phyloP scores from a whole-genome alignment of 2,113 vertebrate species.

The Neodon shergylaensis region DNA sequence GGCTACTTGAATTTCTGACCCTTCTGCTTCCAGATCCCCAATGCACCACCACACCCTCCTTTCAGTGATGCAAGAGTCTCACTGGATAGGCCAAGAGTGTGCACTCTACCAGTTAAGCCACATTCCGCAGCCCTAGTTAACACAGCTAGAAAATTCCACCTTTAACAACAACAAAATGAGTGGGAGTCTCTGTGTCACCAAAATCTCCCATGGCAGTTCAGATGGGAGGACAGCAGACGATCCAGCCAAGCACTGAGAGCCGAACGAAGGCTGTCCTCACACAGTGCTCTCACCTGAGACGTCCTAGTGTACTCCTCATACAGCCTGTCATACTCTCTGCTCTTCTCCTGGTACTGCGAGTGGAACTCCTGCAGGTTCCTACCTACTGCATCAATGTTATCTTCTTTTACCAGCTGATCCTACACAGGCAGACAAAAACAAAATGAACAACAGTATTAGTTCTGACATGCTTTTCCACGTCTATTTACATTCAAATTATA shows the following conservation, averaged over 20 bases:
- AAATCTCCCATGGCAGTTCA: slow-evolving; percentile 52
- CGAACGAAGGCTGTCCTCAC: neutral
- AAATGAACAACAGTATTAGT: slow-evolving; percentile 66
- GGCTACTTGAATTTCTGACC: neutral
- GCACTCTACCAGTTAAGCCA: neutral
- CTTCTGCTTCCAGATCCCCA: neutral
- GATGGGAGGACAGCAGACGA: slow-evolving; percentile 29
- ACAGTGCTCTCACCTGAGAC: slow-evolving; percentile 89
- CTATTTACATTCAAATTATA: slow-evolving; percentile 50
- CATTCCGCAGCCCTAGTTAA: neutral
- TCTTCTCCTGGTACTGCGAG: slow-evolving; percentile 95
- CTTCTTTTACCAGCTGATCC: slow-evolving; percentile 93
- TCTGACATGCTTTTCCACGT: slow-evolving; percentile 40
- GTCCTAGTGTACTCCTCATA: slow-evolving; percentile 96
- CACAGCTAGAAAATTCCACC: slow-evolving; percentile 42
- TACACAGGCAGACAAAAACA: slow-evolving; percentile 67
- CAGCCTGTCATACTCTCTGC: slow-evolving; percentile 94
- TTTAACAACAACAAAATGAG: slow-evolving; percentile 32
- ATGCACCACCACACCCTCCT: neutral
- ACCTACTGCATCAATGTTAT: slow-evolving; percentile 94
- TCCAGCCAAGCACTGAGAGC: slow-evolving; percentile 19
- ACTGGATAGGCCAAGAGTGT: neutral
- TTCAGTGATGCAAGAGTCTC: too few relatives aligned
- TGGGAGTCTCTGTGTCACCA: neutral
- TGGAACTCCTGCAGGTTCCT: slow-evolving; percentile 96